phyloP scores from a whole-genome alignment of 2,888 invertebrate species.

The Anoncus sp. region DNA sequence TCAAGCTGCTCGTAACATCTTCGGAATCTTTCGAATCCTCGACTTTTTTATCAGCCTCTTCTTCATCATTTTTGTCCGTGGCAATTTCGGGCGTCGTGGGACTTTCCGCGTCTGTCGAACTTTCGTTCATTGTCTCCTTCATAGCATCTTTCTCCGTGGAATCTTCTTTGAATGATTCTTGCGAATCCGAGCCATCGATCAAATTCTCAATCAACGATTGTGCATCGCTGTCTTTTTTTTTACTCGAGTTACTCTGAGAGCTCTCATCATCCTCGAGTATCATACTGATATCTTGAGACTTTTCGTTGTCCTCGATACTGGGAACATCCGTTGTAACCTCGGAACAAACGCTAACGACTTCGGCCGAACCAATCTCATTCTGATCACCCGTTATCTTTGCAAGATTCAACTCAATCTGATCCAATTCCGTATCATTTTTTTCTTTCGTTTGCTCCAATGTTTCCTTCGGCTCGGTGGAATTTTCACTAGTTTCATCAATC shows the following conservation, averaged over 20 bases:
- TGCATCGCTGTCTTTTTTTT: constrained; percentile 70
- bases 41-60: constrained; percentile 43
- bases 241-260: constrained; percentile 64
- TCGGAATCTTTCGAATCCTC: constrained; percentile 49
- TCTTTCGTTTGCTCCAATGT: constrained; percentile 32
- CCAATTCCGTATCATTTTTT: constrained; percentile 57
- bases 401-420: constrained; percentile 75
- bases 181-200: constrained; percentile 67
- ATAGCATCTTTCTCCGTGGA: constrained; percentile 55
- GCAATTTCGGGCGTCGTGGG: constrained; percentile 30
- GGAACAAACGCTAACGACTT: constrained; percentile 71
- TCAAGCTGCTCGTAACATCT: constrained; percentile 16
- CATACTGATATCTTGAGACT: constrained; percentile 76
- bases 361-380: constrained; percentile 69
- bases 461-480: constrained; percentile 42
- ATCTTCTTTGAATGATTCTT: constrained; percentile 72
- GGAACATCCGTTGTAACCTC: constrained; percentile 71
- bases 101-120: constrained; percentile 30
- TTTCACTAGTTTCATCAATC: constrained; percentile 32
- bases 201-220: constrained; percentile 68
- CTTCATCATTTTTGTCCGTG: constrained; percentile 54
- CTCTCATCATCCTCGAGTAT: constrained; percentile 77
- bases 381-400: constrained; percentile 77
- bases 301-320: constrained; percentile 75
- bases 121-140: constrained; percentile 58